phyloP scores from a whole-genome alignment of 2,888 invertebrate genomes.

The Napeogenes inachia region DNA sequence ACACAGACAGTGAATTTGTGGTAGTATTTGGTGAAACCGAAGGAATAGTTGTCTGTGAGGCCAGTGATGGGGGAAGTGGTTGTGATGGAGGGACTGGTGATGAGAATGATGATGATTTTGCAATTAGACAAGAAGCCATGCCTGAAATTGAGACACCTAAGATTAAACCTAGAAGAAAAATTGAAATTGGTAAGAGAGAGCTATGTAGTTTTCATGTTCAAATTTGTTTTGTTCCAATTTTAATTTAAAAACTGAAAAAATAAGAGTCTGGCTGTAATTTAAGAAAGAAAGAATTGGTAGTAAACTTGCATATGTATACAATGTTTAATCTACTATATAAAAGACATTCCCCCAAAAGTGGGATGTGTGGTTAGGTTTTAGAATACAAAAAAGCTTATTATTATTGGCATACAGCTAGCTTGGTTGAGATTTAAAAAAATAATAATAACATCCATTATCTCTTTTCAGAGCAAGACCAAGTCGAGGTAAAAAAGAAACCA shows the following conservation, averaged over 20 bases:
- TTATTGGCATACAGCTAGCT: neutral
- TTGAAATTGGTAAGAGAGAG: neutral
- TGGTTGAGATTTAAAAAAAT: neutral
- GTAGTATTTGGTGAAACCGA: conserved; percentile 14
- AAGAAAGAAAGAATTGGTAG: no score
- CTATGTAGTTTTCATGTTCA: no score
- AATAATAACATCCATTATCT: no score
- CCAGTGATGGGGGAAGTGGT: conserved; percentile 1
- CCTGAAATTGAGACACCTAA: neutral
- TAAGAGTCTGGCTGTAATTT: no score
- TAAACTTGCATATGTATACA: no score
- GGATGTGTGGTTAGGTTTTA: no score
- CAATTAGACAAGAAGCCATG: neutral
- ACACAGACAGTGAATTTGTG: conserved; percentile 12
- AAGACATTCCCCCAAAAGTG: no score
- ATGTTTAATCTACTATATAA: no score
- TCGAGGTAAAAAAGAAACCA: conserved; percentile 10
- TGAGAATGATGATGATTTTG: neutral
- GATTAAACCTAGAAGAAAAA: neutral
- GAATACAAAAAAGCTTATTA: no score
- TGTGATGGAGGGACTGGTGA: conserved; percentile 6
- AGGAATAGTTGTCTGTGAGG: neutral
- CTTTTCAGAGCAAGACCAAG: neutral
- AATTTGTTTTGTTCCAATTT: no score
- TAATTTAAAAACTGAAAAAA: no score